Base-by-base conservation (phyloP, 1,140 invertebrate genomes). In the Scaptomyza pallida region DNA sequence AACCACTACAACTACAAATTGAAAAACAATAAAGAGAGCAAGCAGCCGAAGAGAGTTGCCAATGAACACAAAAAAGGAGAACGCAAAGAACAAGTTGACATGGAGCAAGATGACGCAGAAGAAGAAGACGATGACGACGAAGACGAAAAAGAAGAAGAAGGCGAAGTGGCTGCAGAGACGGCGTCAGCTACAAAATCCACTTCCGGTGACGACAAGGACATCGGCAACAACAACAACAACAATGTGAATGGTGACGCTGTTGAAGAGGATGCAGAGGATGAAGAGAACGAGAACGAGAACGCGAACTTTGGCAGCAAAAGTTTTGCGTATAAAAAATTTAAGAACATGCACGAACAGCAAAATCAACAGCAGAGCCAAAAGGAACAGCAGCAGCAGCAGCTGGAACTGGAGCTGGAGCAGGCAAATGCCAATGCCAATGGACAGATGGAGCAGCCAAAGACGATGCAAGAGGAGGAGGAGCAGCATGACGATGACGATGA, bases 301-400 rank as follows among this genome's bases (percentile, higher is more conserved):
- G 62, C 63, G 59, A 83, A 86, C 72, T 71, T 79, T 73, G 70
- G 37, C 65, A 73, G 65, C 64, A 74, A 86, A 79, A 86, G 80
- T 76, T 78, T 83, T 60, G 61, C 64, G 63, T 74, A 85, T 86
- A 80, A 76, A 85, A 85, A 86, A 85, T 85, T 80, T 47, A 85
- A 74, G 54, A 67, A 74, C 68, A 86, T 76, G 72, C 72, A 78
- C 71, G 75, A 78, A 73, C 78, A 80, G 78, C 60, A 62, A 71
- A 79, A 76, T 67, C 63, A 85, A 69, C 67, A 85, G 60, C 67
- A 79, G 56, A 64, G 59, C 13, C 52, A 72, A 52, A 69, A 77
- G 45, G 50, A 75, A 43, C 30, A 52, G 13, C 26, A 72, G 21
- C 19, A 45, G 13, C 47, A 48, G 44, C 12, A 52, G 13, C 2